Base-by-base conservation (phyloP, 2,888 invertebrate genomes). In the Bombylius discolor region DNA sequence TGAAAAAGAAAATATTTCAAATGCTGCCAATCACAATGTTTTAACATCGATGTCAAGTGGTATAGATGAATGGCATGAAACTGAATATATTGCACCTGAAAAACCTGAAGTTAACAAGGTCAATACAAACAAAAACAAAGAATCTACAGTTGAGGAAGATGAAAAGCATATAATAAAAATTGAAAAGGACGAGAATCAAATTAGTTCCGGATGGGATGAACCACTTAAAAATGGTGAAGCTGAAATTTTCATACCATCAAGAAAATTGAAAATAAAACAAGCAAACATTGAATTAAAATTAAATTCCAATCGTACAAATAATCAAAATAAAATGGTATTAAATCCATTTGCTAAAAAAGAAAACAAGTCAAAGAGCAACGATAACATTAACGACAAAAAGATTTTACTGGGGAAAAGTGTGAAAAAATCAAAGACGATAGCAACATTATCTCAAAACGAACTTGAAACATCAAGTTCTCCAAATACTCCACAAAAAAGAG, bases 401-500 rank as follows among this genome's bases (percentile, higher is more conserved):
- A 5, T 5, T 47, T 45, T 57, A 9, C 47, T 61, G 6, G 64
- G 61, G 8, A 64, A 64, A 50, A 55, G 60, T 13, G 32, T 32
- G 33, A 59, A 62, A 47, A 59, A 57, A 50, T 13, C 54, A 13
- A 23, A 23, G 23, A 3, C 23, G 23, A 23, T 23, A 23, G 23
- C 23, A 23, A 14, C 50, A 48, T 11, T 42, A 6, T n/a, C 50
- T 42, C 5, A 14, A 14, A 49, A 34, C 11, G 47, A 23, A 23
- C 23, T 23, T 23, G 11, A 8, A 44, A 54, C 3, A 47, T n/a
- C 31, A 55, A 55, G 52, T 56, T 32, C 23, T 23, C 23, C 23
- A 23, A 23, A 2, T 23, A 23, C 23, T 23, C 23, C 23, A 23
- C 56, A 53, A 58, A 89, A 88, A 64, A 82, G 81, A 59, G 89